Evolutionary conservation across 2,797 vertebrate genomes (phyloP), one percentile per base, ranked within the genome.

Genomic region (Xiphorhynchus erythropygius): DNA sequence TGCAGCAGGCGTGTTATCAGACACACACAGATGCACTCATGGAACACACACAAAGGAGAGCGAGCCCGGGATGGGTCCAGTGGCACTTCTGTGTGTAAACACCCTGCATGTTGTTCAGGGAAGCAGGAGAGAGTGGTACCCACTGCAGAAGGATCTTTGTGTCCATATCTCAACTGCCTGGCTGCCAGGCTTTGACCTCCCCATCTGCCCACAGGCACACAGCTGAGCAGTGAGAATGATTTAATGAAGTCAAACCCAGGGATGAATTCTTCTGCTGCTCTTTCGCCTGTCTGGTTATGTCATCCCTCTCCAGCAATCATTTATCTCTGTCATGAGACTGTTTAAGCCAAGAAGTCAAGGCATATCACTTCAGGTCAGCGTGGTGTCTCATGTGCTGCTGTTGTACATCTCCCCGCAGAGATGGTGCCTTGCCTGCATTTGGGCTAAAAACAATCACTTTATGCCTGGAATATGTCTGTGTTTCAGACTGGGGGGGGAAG

Each of bases 1-100:
- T 60, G 80, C 28, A 37, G 77, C 91, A 82, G 83, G 46, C 60
- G 2, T 32, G 5, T 94, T 96, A 94, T 84, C 95, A 93, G 49
- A 13, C 89, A 23, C 83, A 64, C 67, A 32, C 89, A 96, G 93
- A 87, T 64, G 86, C 15, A 1, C 52, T 37, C 37, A 37, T 4
- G 37, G 37, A 37, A 37, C 37, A 37, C 37, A 37, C 44, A 42
- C 64, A 46, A 50, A 83, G 52, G 56, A n/a, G 30, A 50, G 41
- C 4, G 17, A 53, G 74, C 55, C 59, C 5, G 10, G 5, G 14
- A 0, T 41, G 5, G 5, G 32, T 60, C 79, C 30, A 17, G 52
- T 4, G 39, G 53, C 39, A 10, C 41, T 28, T 73, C 21, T 53
- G 23, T 11, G 3, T n/a, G 41, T 44, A 52, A 87, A 52, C 3